Percentiles rank a stretch among this genome's conserved stretches.
Conservation (phyloP, 1,140 invertebrate species). For the Drosophila virilis region DNA sequence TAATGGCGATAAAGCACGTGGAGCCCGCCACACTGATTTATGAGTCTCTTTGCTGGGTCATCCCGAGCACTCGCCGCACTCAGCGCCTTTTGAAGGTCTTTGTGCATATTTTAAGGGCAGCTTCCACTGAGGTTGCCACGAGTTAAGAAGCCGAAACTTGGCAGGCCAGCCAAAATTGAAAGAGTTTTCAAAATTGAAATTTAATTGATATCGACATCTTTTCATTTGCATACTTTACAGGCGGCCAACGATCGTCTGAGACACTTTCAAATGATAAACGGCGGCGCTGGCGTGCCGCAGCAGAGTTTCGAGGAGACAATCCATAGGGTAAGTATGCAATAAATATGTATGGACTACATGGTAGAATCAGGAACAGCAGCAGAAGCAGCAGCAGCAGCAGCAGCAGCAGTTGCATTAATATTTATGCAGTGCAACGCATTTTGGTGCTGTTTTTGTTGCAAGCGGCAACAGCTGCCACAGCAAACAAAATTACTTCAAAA, state of each 20-base stretch:
- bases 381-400: background rate
- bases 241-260: constrained; percentile 88
- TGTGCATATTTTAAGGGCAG: constrained; percentile 57
- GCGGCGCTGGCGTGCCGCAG: constrained; percentile 86
- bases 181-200: constrained; percentile 11
- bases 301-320: constrained; percentile 94
- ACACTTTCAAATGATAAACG: constrained; percentile 90
- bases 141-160: constrained; percentile 40
- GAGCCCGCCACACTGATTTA: constrained; percentile 65
- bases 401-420: constrained; percentile 63
- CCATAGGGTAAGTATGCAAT: constrained; percentile 89
- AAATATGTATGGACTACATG: constrained; percentile 35
- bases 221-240: constrained; percentile 47
- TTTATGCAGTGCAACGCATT: constrained; percentile 65
- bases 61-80: constrained; percentile 12
- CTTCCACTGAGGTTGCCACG: background rate
- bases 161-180: constrained; percentile 3
- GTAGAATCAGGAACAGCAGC: background rate
- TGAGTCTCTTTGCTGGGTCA: constrained; percentile 58
- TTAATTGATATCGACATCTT: constrained; percentile 62
- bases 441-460: constrained; percentile 29
- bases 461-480: constrained; percentile 65
- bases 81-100: constrained; percentile 15
- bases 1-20: constrained; percentile 80
- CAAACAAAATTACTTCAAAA: constrained; percentile 65